Base-by-base conservation (phyloP, 2,113 vertebrate species). In the Pedetes capensis region DNA sequence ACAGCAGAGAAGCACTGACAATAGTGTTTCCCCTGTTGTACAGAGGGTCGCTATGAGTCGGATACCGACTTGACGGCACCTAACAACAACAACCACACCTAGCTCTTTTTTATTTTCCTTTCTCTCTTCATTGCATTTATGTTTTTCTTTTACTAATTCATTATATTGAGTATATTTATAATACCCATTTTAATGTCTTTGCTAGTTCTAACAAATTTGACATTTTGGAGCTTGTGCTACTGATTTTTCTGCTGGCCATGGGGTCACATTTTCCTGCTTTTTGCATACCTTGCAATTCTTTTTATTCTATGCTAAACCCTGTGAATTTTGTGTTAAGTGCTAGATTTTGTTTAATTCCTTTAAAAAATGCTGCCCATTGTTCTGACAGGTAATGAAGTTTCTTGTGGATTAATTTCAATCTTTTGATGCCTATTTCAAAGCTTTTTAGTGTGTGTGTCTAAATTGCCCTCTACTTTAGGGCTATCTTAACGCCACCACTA, bases 331-430 rank as follows among this genome's bases (percentile, higher is more conserved):
- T 20, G 69, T 66, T 81, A 89, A 75, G 39, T 37, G 13, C 34
- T 93, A 86, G 39, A 39, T 93, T 93, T 74, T 51, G 2, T 57
- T 69, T 80, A 78, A 95, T 72, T 90, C 51, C 44, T 83, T 80
- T 66, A n/a, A 59, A 92, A 82, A 89, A 76, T 90, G 39, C 23
- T 87, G 11, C 29, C 32, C 71, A 84, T 59, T 91, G 64, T 61
- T 91, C 76, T 68, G n/a, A 84, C 18, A 82, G 39, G 37, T 86
- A 84, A 93, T 87, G 84, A 84, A 82, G 29, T 72, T 55, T 79
- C 8, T 53, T 74, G 29, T 53, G 61, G 91, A 84, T 95, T 88
- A 87, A 25, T 79, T 66, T 87, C 20, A 84, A 53, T 68, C 22
- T 81, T n/a, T 49, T 83, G 34, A 53, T 87, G 22, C 37, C 91